Evolutionary conservation across 1,140 invertebrate genomes (phyloP).

Genomic region (Apolygus lucorum): DNA sequence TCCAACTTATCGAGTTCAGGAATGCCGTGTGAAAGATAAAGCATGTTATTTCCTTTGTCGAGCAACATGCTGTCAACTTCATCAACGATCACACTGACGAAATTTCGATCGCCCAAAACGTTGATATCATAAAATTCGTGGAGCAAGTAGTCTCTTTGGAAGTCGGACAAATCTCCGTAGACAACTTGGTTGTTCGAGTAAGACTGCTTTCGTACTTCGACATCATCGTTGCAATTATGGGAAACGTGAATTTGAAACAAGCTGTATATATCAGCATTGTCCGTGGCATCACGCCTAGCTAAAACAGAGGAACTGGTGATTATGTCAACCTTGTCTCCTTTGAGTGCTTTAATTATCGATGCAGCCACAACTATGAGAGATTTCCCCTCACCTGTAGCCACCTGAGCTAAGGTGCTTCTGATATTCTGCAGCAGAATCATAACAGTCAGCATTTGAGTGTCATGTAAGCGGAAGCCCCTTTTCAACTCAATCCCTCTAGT

Average conservation of each 20-base stretch:
- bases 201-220: conserved; percentile 29
- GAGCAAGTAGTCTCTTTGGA: conserved; percentile 37
- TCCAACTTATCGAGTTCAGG: conserved; percentile 37
- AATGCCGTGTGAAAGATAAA: conserved; percentile 37
- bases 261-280: conserved; percentile 32
- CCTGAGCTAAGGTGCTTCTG: no score
- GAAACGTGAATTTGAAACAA: conserved; percentile 34
- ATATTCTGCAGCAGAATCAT: no score
- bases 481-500: no score
- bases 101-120: conserved; percentile 32
- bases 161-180: conserved; percentile 37
- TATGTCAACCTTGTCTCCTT: no score
- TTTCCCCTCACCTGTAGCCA: no score
- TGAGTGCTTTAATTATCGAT: no score
- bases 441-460: no score
- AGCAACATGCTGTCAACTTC: conserved; percentile 41
- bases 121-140: conserved; percentile 35
- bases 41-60: conserved; percentile 38
- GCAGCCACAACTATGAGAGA: no score
- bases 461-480: no score
- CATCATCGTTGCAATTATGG: conserved; percentile 33
- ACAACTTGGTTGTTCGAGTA: conserved; percentile 34
- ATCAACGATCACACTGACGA: conserved; percentile 37
- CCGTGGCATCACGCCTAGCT: neutral
- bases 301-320: conserved; percentile 1